These are phyloP conservation scores for Wiebesia pumilae DNA, from an alignment of 1,140 invertebrate species.

Conservation along the genomic window DNA sequence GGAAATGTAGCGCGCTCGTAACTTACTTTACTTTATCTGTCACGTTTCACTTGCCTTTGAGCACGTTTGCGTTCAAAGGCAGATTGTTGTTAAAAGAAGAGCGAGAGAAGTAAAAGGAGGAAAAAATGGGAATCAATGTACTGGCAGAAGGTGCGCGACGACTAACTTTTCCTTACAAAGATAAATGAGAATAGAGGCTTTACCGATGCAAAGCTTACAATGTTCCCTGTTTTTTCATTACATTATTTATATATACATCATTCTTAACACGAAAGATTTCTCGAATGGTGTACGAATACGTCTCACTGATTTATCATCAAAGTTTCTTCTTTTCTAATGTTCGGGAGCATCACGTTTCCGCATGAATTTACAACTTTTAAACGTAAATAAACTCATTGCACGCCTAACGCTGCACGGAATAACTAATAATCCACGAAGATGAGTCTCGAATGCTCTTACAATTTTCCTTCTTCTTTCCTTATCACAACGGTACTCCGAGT, in stretches of 20 bases:
- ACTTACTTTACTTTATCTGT: conserved; percentile 20
- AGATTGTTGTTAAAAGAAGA: not conserved
- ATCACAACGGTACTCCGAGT: not conserved
- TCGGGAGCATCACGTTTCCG: not conserved
- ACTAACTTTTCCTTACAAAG: not conserved
- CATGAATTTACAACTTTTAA: not conserved
- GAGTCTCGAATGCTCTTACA: not conserved
- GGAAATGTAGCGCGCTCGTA: conserved; percentile 9
- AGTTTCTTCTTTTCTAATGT: not conserved
- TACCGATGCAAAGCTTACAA: not conserved
- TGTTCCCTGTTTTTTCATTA: not conserved
- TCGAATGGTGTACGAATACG: not conserved
- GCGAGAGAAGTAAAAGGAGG: not conserved
- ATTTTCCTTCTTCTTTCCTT: not conserved
- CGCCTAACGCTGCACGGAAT: not conserved
- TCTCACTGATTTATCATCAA: not conserved
- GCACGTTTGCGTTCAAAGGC: not conserved
- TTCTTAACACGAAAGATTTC: not conserved
- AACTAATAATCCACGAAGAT: not conserved
- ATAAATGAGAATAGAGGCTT: not conserved
- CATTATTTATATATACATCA: not conserved
- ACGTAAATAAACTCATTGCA: not conserved
- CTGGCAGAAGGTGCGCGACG: not conserved
- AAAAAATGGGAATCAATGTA: conserved; percentile 26
- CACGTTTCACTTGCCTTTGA: not conserved